Evolutionary conservation across 2,888 invertebrate species (phyloP), one percentile per base, ranked within the genome.

Genomic region (Nycteola revayana): DNA sequence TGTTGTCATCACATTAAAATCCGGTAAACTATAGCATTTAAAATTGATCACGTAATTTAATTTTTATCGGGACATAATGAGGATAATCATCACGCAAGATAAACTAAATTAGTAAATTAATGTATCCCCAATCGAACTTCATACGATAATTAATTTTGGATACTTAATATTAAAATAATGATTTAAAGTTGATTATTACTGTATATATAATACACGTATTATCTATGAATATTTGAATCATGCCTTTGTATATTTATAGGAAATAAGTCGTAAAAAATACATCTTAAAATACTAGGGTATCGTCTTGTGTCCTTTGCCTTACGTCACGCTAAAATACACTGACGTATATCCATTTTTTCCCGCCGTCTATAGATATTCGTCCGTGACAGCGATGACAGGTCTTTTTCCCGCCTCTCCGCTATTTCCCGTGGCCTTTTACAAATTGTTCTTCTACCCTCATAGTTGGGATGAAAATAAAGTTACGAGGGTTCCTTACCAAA

Each of bases 311-410:
- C 52, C 60, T 35, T 38, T 25, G 49, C 51, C 50, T 50, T 56
- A 66, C 60, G 65, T 49, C 59, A 63, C 65, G 66, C 65, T 76
- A 72, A 81, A 83, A 79, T 76, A 82, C 79, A 76, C 76, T 78
- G 81, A 80, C 79, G 62, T 75, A 65, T 72, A 67, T 70, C n/a
- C 62, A 72, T 77, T 81, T 75, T 77, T 75, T 69, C 70, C 66
- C 63, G 30, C 64, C 64, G 61, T 74, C 77, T 69, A 77, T 78
- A 76, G 75, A 79, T 77, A 82, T 77, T 75, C 75, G 60, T 62
- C 65, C 66, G 64, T 75, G 81, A 81, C 79, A 78, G 77, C 69
- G 77, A 74, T 84, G 85, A 85, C 84, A 79, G 81, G 75, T 75
- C 78, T 74, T 80, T 79, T 75, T 75, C 79, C 83, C 83, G 81